Percentiles rank a stretch among this genome's conserved stretches.
Conservation (phyloP, 2,113 vertebrate species). For the Aspiorhynchus laticeps region DNA sequence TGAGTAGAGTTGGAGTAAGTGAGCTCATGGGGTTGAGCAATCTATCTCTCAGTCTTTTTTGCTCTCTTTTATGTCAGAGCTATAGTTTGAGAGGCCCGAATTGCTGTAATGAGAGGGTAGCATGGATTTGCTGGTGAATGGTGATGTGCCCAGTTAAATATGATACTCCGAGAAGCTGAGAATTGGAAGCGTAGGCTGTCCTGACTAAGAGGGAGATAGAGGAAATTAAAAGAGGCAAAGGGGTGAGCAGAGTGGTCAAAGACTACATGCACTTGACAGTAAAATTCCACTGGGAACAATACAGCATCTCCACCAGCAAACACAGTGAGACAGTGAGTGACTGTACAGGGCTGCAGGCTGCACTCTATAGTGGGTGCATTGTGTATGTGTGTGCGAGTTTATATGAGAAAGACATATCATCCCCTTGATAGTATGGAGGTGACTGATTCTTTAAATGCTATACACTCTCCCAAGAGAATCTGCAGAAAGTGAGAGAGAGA, state of each 20-base stretch:
- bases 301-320: slow-evolving; percentile 17
- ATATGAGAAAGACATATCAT: slow-evolving; percentile 45
- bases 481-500: slow-evolving; percentile 12
- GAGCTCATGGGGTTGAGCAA: slow-evolving; percentile 24
- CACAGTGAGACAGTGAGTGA: slow-evolving; percentile 3
- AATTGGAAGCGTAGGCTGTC: slow-evolving; percentile 3
- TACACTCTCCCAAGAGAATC: slow-evolving; percentile 8
- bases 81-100: not conserved
- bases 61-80: slow-evolving; percentile 33
- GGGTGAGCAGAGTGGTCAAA: slow-evolving; percentile 17
- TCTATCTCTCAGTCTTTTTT: not conserved
- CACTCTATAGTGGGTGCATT: slow-evolving; percentile 11
- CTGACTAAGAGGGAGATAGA: slow-evolving; percentile 4
- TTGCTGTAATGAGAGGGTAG: slow-evolving; percentile 32
- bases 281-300: slow-evolving; percentile 4
- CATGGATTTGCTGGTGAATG: slow-evolving; percentile 4
- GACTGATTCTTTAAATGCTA: slow-evolving; percentile 49
- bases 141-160: slow-evolving; percentile 6
- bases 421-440: slow-evolving; percentile 31
- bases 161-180: slow-evolving; percentile 4
- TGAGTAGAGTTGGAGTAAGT: slow-evolving; percentile 32
- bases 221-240: slow-evolving; percentile 15
- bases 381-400: slow-evolving; percentile 1
- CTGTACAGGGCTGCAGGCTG: not conserved
- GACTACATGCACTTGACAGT: slow-evolving; percentile 1